phyloP scores from a whole-genome alignment of 2,888 invertebrate species.

The Cosmia trapezina region DNA sequence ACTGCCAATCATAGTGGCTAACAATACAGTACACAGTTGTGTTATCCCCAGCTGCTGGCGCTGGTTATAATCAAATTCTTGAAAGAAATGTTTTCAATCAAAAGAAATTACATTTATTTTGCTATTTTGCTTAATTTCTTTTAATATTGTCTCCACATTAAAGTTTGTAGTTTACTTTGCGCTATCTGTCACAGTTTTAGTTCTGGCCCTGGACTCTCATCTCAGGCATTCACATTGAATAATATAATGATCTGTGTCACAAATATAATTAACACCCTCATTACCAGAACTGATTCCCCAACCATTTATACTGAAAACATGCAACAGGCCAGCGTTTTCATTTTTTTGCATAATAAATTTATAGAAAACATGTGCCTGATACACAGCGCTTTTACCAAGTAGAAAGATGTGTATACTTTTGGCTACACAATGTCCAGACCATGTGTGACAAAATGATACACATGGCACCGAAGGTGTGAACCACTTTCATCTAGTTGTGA shows the following conservation, averaged over 20 bases:
- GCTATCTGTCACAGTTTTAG: not conserved
- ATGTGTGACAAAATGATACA: no score
- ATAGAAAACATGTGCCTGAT: no score
- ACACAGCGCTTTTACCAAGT: no score
- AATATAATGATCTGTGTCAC: not conserved
- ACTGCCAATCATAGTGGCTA: no score
- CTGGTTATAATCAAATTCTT: not conserved
- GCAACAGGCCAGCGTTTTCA: no score
- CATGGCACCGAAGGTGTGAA: no score
- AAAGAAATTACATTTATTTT: not conserved
- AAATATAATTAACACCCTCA: slow-evolving; percentile 23
- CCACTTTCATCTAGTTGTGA: slow-evolving; percentile 19
- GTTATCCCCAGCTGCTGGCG: not conserved
- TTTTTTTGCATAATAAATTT: no score
- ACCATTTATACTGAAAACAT: no score
- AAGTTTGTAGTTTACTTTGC: not conserved
- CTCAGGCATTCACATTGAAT: not conserved
- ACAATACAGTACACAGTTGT: not conserved
- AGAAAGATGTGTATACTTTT: no score
- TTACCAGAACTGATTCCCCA: no score
- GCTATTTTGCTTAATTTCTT: not conserved
- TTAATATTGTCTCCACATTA: not conserved
- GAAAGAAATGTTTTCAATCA: not conserved
- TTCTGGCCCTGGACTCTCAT: not conserved
- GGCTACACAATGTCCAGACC: no score